Evolutionary conservation across 2,113 vertebrate species (phyloP).

Genomic region (Microtus ochrogaster): DNA sequence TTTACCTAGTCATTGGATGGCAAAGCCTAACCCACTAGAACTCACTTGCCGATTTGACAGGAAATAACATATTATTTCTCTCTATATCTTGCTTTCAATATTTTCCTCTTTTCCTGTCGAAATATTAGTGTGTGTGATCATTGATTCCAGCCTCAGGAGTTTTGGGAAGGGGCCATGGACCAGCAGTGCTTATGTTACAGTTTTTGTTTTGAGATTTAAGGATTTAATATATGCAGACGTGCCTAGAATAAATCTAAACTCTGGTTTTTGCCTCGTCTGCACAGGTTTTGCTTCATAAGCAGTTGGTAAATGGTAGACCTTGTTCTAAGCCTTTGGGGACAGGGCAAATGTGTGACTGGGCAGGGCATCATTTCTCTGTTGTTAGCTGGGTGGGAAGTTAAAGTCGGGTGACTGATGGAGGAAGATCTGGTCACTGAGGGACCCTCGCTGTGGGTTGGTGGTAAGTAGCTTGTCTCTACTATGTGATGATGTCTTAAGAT

Average conservation of each 20-base stretch:
- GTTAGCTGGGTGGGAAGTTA: conserved; percentile 12
- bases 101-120: neutral
- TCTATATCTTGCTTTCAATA: neutral
- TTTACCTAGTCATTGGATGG: neutral
- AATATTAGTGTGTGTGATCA: neutral
- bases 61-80: neutral
- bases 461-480: neutral
- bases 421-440: neutral
- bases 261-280: neutral
- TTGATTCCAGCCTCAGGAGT: neutral
- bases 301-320: neutral
- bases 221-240: neutral
- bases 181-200: neutral
- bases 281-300: neutral
- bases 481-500: neutral
- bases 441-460: neutral
- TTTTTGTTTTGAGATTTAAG: conserved; percentile 40
- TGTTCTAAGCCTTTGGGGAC: neutral
- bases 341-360: neutral
- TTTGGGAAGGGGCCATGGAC: neutral
- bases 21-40: neutral
- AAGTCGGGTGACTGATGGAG: neutral
- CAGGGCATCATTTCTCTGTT: neutral
- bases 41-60: neutral
- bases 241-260: neutral